Evolutionary conservation across 2,888 invertebrate species (phyloP).

Genomic region (Drosophila ustulata): DNA sequence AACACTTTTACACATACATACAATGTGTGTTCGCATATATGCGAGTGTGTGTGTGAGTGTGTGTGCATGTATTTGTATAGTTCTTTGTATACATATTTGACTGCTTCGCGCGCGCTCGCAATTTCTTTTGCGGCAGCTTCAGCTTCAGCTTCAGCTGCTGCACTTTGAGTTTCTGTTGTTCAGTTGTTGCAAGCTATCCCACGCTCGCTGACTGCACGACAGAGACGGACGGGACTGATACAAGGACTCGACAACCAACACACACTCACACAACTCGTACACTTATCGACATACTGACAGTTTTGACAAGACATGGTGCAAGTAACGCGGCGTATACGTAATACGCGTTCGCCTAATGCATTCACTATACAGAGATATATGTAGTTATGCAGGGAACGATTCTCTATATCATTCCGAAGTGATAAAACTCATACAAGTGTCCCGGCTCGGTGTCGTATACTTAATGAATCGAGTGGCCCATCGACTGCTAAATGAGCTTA

Average conservation of each 20-base stretch:
- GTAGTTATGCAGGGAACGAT: neutral
- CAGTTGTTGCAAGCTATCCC: slow-evolving; percentile 78
- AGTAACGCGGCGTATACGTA: slow-evolving; percentile 47
- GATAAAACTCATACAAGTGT: slow-evolving; percentile 15
- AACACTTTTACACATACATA: slow-evolving; percentile 59
- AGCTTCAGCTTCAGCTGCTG: slow-evolving; percentile 56
- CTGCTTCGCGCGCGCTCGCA: slow-evolving; percentile 76
- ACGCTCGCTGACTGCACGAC: slow-evolving; percentile 71
- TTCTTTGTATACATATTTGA: slow-evolving; percentile 65
- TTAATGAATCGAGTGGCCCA: slow-evolving; percentile 19
- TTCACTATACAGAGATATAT: neutral
- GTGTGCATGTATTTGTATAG: slow-evolving; percentile 51
- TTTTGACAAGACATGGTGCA: slow-evolving; percentile 11
- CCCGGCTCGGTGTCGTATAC: slow-evolving; percentile 41
- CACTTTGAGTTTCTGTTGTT: slow-evolving; percentile 73
- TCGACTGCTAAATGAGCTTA: slow-evolving; percentile 11
- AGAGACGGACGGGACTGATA: slow-evolving; percentile 68
- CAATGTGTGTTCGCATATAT: slow-evolving; percentile 25
- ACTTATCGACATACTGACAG: slow-evolving; percentile 21
- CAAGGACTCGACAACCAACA: slow-evolving; percentile 40
- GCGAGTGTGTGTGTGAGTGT: slow-evolving; percentile 31
- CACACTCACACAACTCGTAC: slow-evolving; percentile 16
- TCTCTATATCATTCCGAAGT: slow-evolving; percentile 2
- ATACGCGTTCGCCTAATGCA: slow-evolving; percentile 24
- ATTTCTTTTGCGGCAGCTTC: slow-evolving; percentile 70